Evolutionary conservation across 2,888 invertebrate genomes (phyloP).

Genomic region (Capitulum mitella): DNA sequence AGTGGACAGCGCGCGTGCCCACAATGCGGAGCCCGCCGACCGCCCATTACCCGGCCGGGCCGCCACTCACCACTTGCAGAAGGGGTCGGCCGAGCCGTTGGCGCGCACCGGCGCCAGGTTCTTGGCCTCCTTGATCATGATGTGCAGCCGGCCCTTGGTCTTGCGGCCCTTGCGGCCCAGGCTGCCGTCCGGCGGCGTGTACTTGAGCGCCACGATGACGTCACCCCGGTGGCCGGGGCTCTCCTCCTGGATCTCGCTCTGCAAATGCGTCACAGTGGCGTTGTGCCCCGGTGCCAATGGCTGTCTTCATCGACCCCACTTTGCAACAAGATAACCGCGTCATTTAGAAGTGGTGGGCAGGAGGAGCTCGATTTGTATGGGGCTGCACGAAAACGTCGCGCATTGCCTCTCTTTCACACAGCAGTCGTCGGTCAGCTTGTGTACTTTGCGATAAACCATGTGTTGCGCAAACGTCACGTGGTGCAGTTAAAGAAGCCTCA

Average conservation of each 20-base stretch:
- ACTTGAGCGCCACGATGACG: slow-evolving; percentile 83
- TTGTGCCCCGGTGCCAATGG: no score
- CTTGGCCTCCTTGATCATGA: slow-evolving; percentile 88
- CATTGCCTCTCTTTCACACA: no score
- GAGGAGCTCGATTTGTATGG: no score
- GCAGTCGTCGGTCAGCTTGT: no score
- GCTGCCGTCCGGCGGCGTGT: slow-evolving; percentile 62
- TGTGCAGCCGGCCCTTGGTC: slow-evolving; percentile 71
- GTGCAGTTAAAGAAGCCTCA: no score
- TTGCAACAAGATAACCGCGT: no score
- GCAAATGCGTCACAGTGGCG: no score
- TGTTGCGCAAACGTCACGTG: no score
- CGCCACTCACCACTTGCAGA: slow-evolving; percentile 77
- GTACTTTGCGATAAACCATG: no score
- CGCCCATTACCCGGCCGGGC: neutral
- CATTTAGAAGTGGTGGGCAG: no score
- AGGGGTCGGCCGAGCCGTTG: slow-evolving; percentile 85
- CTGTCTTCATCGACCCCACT: no score
- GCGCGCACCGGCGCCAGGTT: slow-evolving; percentile 76
- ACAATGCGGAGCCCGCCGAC: neutral
- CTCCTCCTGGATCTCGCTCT: slow-evolving; percentile 86
- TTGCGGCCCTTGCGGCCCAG: slow-evolving; percentile 20
- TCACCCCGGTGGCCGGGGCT: slow-evolving; percentile 73
- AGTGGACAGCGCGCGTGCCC: neutral
- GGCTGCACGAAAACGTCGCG: no score